Evolutionary conservation across 2,888 invertebrate species (phyloP).

Genomic region (Nineta flava): DNA sequence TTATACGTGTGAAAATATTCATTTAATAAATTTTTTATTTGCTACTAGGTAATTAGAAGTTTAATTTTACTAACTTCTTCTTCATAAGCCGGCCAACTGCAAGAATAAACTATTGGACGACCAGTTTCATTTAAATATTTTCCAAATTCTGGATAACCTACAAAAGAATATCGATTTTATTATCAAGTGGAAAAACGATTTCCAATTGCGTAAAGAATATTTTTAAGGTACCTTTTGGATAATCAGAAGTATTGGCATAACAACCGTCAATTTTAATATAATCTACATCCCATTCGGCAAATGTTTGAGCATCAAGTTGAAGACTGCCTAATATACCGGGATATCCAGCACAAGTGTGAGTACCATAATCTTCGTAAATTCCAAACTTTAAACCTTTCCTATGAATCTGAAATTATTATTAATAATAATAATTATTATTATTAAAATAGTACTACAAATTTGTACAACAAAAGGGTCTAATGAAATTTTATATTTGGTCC

Average conservation of each 20-base stretch:
- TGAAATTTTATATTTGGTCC: not conserved
- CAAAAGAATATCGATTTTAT: not conserved
- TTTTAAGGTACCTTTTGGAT: no score
- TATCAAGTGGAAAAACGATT: no score
- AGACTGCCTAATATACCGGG: constrained; percentile 55
- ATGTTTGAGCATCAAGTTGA: constrained; percentile 51
- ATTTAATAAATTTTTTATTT: no score
- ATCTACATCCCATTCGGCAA: constrained; percentile 67
- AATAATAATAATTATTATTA: not conserved
- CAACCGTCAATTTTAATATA: constrained; percentile 74
- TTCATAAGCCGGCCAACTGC: constrained; percentile 74
- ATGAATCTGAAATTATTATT: constrained; percentile 39
- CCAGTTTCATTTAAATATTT: constrained; percentile 54
- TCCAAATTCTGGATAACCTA: constrained; percentile 60
- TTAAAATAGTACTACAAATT: not conserved
- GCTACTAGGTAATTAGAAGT: no score
- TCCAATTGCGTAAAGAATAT: no score
- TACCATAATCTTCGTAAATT: constrained; percentile 69
- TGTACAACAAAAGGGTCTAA: not conserved
- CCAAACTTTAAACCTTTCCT: constrained; percentile 59
- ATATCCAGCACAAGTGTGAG: constrained; percentile 59
- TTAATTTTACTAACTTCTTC: constrained; percentile 11
- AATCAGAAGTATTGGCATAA: constrained; percentile 22
- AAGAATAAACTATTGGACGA: constrained; percentile 62
- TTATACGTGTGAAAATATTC: no score